Conservation (phyloP, 2,797 vertebrate genomes). For the Lepus townsendii region DNA sequence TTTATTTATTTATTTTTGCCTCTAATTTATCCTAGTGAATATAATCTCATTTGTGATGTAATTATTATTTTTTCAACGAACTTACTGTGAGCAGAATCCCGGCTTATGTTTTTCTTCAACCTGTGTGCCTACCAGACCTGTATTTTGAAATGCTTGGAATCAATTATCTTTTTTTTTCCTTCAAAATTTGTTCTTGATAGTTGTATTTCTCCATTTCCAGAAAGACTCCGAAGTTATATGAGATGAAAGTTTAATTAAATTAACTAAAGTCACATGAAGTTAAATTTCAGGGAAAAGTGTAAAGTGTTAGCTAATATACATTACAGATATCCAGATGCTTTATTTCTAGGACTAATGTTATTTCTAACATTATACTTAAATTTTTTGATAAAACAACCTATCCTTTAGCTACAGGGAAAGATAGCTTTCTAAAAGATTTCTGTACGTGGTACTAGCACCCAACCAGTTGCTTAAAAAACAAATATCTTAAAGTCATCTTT, state of each 20-base stretch:
- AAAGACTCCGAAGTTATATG: neutral
- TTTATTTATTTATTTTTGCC: neutral
- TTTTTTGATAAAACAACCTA: slow-evolving; percentile 39
- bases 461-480: neutral
- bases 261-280: neutral
- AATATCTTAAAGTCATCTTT: neutral
- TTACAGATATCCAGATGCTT: neutral
- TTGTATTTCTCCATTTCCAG: slow-evolving; percentile 40
- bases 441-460: neutral
- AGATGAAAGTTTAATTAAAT: slow-evolving; percentile 14
- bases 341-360: slow-evolving; percentile 3
- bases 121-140: neutral
- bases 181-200: neutral
- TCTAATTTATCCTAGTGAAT: slow-evolving; percentile 44
- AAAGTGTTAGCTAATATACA: slow-evolving; percentile 18
- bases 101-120: neutral
- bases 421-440: slow-evolving; percentile 19
- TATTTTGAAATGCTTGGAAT: slow-evolving; percentile 11
- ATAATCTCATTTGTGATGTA: slow-evolving; percentile 48
- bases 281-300: neutral
- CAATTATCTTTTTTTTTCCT: slow-evolving; percentile 45
- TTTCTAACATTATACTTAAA: slow-evolving; percentile 37
- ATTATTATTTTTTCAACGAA: slow-evolving; percentile 33
- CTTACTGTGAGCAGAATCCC: slow-evolving; percentile 38
- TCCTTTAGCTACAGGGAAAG: neutral